phyloP scores from a whole-genome alignment of 1,140 invertebrate species.

The Drosophila ficusphila region DNA sequence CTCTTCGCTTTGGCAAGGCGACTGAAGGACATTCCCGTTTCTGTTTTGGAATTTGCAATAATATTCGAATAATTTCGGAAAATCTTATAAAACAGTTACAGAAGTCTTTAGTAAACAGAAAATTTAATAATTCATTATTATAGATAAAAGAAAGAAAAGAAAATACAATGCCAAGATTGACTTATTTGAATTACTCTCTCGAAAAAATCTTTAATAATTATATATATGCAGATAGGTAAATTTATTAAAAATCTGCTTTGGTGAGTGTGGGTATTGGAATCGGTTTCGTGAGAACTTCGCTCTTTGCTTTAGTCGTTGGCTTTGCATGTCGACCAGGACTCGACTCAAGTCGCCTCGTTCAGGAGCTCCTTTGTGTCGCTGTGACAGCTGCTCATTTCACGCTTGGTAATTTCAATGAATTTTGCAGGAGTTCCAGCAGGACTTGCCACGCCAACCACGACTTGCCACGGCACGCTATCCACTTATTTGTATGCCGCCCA shows the following conservation, averaged over 20 bases:
- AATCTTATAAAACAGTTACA: not conserved
- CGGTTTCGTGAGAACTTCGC: not conserved
- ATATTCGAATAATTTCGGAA: no score
- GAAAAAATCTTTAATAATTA: no score
- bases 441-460: slow-evolving; percentile 30
- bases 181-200: no score
- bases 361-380: slow-evolving; percentile 64
- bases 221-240: no score
- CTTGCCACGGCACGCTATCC: slow-evolving; percentile 35
- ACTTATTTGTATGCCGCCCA: slow-evolving; percentile 59
- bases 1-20: not conserved
- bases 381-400: slow-evolving; percentile 82
- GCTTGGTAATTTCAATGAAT: slow-evolving; percentile 81
- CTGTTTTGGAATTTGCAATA: not conserved
- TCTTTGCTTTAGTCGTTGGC: slow-evolving; percentile 6
- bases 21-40: not conserved
- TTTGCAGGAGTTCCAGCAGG: slow-evolving; percentile 29
- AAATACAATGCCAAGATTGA: no score
- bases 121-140: no score
- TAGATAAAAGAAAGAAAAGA: no score
- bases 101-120: no score
- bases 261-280: slow-evolving; percentile 5
- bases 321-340: slow-evolving; percentile 37
- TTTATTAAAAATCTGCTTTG: not conserved
- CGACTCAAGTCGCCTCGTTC: slow-evolving; percentile 31